These are phyloP conservation scores for Euschistus heros DNA, from an alignment of 1,140 invertebrate species.

Conservation along the genomic window DNA sequence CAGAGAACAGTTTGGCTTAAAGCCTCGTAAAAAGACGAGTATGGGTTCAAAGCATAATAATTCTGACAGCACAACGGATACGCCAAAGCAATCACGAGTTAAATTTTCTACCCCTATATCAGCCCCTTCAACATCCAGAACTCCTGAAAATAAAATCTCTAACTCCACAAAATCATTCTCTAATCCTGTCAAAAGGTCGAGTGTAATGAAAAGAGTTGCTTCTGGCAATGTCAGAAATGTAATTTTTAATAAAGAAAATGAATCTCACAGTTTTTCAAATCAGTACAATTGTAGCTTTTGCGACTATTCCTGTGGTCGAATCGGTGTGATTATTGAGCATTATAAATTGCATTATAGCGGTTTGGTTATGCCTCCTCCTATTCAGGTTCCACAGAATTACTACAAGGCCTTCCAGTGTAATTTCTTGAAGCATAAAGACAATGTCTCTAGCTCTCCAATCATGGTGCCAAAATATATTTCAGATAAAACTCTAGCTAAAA, in stretches of 20 bases:
- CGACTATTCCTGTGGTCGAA: too few relatives aligned
- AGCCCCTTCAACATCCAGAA: conserved; percentile 7
- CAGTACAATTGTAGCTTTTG: too few relatives aligned
- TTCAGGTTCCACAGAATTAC: too few relatives aligned
- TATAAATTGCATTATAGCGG: too few relatives aligned
- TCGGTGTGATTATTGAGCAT: too few relatives aligned
- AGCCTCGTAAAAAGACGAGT: conserved; percentile 10
- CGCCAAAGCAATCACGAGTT: too few relatives aligned
- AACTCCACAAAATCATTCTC: background rate
- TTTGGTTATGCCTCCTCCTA: too few relatives aligned
- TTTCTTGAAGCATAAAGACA: too few relatives aligned
- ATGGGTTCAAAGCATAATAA: conserved; percentile 8
- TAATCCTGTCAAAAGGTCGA: conserved; percentile 14
- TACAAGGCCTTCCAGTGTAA: too few relatives aligned
- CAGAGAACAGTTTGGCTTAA: conserved; percentile 41
- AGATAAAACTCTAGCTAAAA: too few relatives aligned
- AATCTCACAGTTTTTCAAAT: background rate
- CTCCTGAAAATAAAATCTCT: background rate
- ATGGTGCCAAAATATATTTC: too few relatives aligned
- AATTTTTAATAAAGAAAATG: conserved; percentile 14
- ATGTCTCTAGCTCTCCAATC: too few relatives aligned
- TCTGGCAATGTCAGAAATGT: conserved; percentile 8
- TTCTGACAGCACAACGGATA: background rate
- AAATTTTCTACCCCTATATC: conserved; percentile 18
- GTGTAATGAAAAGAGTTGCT: conserved; percentile 18